Percentiles rank a stretch among this genome's conserved stretches.
phyloP scores from a whole-genome alignment of 2,888 invertebrate species.

The Chloromyia formosa region DNA sequence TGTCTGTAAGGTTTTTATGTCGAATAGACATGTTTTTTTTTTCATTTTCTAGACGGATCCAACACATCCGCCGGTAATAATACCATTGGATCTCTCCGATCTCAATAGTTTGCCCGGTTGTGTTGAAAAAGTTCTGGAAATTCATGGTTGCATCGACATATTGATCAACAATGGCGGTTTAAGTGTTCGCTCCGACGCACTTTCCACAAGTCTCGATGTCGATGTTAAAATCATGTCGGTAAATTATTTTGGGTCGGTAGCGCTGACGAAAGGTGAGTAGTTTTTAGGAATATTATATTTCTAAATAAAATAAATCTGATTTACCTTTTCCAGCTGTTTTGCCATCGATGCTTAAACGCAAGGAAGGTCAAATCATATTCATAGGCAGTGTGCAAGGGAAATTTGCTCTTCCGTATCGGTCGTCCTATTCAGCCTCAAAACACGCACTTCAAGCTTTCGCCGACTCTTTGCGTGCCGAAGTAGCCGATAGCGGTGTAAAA shows the following conservation, averaged over 20 bases:
- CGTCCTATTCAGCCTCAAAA: slow-evolving; percentile 91
- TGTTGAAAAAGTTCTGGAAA: slow-evolving; percentile 73
- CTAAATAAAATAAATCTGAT: not conserved
- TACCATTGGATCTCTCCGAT: slow-evolving; percentile 80
- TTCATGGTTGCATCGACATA: slow-evolving; percentile 83
- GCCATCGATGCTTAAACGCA: slow-evolving; percentile 80
- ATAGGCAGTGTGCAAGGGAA: slow-evolving; percentile 94
- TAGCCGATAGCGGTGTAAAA: slow-evolving; percentile 76
- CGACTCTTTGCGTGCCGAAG: slow-evolving; percentile 89
- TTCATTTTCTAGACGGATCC: slow-evolving; percentile 65
- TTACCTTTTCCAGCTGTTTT: slow-evolving; percentile 71
- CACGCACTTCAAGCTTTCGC: slow-evolving; percentile 95
- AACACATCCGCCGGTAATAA: slow-evolving; percentile 76
- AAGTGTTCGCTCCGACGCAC: slow-evolving; percentile 78
- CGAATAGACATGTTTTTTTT: not conserved
- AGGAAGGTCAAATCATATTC: slow-evolving; percentile 83
- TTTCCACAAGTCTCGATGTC: slow-evolving; percentile 81
- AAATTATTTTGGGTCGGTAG: slow-evolving; percentile 94
- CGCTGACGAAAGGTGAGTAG: slow-evolving; percentile 84
- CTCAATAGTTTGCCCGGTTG: slow-evolving; percentile 70
- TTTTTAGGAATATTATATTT: slow-evolving; percentile 7
- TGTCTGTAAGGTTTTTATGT: not conserved
- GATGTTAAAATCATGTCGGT: slow-evolving; percentile 88
- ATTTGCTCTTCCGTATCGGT: slow-evolving; percentile 87
- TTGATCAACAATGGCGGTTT: slow-evolving; percentile 92